Base-by-base conservation (phyloP, 2,113 vertebrate genomes). In the Capreolus pygargus region DNA sequence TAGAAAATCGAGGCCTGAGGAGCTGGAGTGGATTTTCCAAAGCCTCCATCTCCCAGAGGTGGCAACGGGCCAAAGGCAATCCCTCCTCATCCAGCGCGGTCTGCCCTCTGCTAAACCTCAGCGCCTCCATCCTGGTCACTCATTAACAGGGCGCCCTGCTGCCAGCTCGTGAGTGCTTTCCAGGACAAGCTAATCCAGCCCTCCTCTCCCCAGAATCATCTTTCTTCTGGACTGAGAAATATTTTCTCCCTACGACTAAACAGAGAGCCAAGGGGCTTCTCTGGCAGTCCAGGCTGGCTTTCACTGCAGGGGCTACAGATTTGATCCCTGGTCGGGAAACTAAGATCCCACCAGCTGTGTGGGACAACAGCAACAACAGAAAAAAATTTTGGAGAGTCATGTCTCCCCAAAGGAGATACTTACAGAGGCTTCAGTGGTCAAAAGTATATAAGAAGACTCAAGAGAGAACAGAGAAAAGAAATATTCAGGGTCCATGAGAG, bases 161-260 rank as follows among this genome's bases (percentile, higher is more conserved):
- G 45, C 47, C 88, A 14, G 14, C 84, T 70, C 10, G 0, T 4
- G 78, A 43, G 47, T 3, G 17, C 58, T 92, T 81, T 78, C 70
- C 12, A 36, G 70, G 89, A 1, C 27, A 13, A 36, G 82, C 67
- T 14, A 57, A 86, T 58, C 52, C 5, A n/a, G 27, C 58, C 82
- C 64, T 70, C 81, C 13, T 92, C 58, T 76, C 64, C 36, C 60
- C 33, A 64, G 47, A 61, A 36, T 64, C 47, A 12, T 79, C 60
- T 86, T 82, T 83, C 92, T 93, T 89, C 95, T 83, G 45, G 55
- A 43, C 79, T 79, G 43, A 57, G 89, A 86, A 25, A 55, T 60
- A 33, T 83, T 55, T 93, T 55, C 58, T 87, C 93, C 58, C 15
- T 33, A 6, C 33, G 47, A 82, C 58, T 19, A 28, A 64, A 90